Evolutionary conservation across 2,797 vertebrate genomes (phyloP), one percentile per base, ranked within the genome.

Genomic region (Acipenser oxyrinchus): DNA sequence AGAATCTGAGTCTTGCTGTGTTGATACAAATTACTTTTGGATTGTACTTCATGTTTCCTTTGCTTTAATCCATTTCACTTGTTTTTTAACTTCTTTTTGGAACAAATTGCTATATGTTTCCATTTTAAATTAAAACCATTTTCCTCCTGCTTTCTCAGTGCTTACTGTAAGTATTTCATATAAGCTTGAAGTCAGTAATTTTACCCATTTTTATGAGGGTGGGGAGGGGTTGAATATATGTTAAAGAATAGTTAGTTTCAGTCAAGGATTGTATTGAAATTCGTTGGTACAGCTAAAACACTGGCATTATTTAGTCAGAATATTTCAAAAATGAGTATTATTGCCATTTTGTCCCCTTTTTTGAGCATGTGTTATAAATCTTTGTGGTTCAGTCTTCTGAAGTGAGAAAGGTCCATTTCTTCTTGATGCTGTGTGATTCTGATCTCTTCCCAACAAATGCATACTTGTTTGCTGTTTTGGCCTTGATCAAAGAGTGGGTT

Each of bases 11-110:
- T 66, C 15, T 60, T 60, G 15, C 18, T 8, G 59, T 48, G n/a
- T 66, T 66, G 57, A 12, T 48, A 66, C 65, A 66, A 66, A 66
- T 66, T 66, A 51, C 23, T n/a, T 18, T 66, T 66, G 65, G 55
- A 53, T 60, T 49, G 65, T 60, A 13, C 48, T 51, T 48, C 49
- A 48, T 10, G 53, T 66, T 60, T 66, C 65, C 55, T 60, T 51
- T 60, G 65, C 55, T 66, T 60, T 66, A 66, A 66, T 60, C 65
- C 49, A 6, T 48, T 23, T 51, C 50, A 10, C 65, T 51, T 60
- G n/a, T n/a, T 66, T n/a, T 66, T 66, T 37, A 13, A 49, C n/a
- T 37, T 49, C 48, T 48, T 53, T 60, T 60, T 60, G 65, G 8
- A 66, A 50, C 65, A 66, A 66, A 60, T 66, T 23, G 57, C 53